phyloP scores from a whole-genome alignment of 2,888 invertebrate species.

The Scrobipalpa atriplicella region DNA sequence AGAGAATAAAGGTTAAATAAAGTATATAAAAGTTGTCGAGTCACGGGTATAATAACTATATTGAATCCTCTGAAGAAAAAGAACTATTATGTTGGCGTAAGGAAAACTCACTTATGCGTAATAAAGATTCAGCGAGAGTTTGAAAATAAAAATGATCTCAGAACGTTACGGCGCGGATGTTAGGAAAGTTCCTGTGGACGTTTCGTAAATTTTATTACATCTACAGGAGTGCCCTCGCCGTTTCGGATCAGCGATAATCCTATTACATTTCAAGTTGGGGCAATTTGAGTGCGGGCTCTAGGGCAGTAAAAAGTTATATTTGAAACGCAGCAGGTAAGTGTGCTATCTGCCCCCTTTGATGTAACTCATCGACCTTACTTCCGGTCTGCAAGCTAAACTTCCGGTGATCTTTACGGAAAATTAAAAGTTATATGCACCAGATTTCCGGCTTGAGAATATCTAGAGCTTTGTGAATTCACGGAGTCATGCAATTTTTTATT shows the following conservation, averaged over 20 bases:
- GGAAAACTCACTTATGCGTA: slow-evolving; percentile 24
- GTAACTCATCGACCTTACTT: not conserved
- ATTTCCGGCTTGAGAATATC: slow-evolving; percentile 15
- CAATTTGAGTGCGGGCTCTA: slow-evolving; percentile 62
- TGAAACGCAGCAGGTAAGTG: slow-evolving; percentile 56
- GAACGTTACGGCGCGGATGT: slow-evolving; percentile 39
- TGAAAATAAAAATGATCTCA: slow-evolving; percentile 42
- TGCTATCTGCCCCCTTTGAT: slow-evolving; percentile 8
- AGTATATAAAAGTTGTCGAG: not conserved
- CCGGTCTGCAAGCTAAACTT: not conserved
- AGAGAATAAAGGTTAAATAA: not conserved
- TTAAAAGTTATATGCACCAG: slow-evolving; percentile 14
- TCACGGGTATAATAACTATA: not conserved
- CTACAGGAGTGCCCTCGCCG: slow-evolving; percentile 62
- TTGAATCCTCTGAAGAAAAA: not conserved
- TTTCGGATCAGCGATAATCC: slow-evolving; percentile 72
- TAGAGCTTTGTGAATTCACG: not conserved
- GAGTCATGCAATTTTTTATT: not conserved
- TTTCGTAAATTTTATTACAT: slow-evolving; percentile 66
- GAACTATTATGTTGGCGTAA: not conserved
- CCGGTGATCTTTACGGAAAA: slow-evolving; percentile 11
- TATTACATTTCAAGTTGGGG: slow-evolving; percentile 68
- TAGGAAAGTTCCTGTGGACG: slow-evolving; percentile 51
- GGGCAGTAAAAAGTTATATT: slow-evolving; percentile 66
- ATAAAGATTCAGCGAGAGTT: slow-evolving; percentile 30